phyloP scores from a whole-genome alignment of 2,888 invertebrate genomes.

The Perizoma flavofasciatum region DNA sequence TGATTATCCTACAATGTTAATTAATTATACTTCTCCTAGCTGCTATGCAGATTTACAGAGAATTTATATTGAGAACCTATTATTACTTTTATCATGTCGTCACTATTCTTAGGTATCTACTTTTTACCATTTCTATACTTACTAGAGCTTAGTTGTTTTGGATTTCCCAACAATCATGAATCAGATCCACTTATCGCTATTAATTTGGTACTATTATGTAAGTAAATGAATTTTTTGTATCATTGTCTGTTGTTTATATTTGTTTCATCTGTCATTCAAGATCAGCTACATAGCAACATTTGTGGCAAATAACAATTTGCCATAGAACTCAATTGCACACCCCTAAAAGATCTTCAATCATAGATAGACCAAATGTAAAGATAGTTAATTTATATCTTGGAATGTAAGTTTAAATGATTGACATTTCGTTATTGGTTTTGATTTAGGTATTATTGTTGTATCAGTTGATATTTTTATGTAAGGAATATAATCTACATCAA shows the following conservation, averaged over 20 bases:
- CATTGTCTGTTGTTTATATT: neutral
- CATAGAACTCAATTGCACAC: no score
- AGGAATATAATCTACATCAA: constrained; percentile 63
- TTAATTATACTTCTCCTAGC: constrained; percentile 41
- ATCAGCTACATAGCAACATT: no score
- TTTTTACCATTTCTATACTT: constrained; percentile 35
- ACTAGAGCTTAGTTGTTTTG: constrained; percentile 8
- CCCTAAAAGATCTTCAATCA: no score
- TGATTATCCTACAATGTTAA: constrained; percentile 37
- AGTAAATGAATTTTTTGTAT: constrained; percentile 1
- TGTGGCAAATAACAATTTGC: no score
- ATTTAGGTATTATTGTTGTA: constrained; percentile 71
- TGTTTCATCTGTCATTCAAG: no score
- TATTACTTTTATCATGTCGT: constrained; percentile 15
- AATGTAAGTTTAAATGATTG: constrained; percentile 69
- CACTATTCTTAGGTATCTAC: constrained; percentile 16
- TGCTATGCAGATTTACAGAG: constrained; percentile 16
- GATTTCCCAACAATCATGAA: constrained; percentile 14
- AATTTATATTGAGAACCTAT: constrained; percentile 8
- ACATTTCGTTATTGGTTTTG: constrained; percentile 74
- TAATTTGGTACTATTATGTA: neutral
- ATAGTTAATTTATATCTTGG: constrained; percentile 46
- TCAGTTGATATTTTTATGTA: constrained; percentile 79
- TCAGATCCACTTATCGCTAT: constrained; percentile 10
- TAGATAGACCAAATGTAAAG: constrained; percentile 7